phyloP scores from a whole-genome alignment of 2,113 vertebrate genomes.

The Dascyllus trimaculatus region DNA sequence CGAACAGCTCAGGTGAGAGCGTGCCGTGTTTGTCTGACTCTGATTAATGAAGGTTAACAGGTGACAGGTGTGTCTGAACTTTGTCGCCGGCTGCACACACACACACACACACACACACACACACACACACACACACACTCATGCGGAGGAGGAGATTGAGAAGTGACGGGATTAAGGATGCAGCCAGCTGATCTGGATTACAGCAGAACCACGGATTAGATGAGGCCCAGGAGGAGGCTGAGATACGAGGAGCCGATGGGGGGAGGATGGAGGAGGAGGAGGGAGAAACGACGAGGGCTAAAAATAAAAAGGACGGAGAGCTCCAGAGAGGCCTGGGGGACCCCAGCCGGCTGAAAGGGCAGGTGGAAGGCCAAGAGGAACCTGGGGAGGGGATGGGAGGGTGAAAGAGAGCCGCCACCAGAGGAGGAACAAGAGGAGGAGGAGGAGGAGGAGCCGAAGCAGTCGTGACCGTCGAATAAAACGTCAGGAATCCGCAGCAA shows the following conservation, averaged over 20 bases:
- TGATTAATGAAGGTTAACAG: constrained; percentile 65
- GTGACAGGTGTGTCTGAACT: constrained; percentile 57
- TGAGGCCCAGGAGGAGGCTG: constrained; percentile 67
- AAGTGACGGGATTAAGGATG: constrained; percentile 83
- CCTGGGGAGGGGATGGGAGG: constrained; percentile 61
- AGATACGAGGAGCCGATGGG: constrained; percentile 45
- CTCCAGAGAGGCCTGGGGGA: constrained; percentile 65
- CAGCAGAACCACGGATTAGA: constrained; percentile 77
- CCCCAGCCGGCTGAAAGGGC: constrained; percentile 64
- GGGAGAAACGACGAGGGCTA: constrained; percentile 66
- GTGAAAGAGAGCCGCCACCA: constrained; percentile 74
- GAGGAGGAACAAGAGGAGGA: constrained; percentile 38
- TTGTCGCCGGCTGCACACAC: constrained; percentile 42
- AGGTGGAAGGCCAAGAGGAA: constrained; percentile 69
- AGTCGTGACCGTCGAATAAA: constrained; percentile 77
- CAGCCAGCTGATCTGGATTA: constrained; percentile 83
- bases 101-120: constrained; percentile 38
- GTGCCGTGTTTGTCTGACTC: constrained; percentile 3
- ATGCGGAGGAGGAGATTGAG: constrained; percentile 67
- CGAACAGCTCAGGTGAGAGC: background rate
- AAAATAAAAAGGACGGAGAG: constrained; percentile 68
- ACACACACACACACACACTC: constrained; percentile 30
- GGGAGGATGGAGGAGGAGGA: constrained; percentile 15
- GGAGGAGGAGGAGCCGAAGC: constrained; percentile 45
- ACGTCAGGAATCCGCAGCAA: constrained; percentile 69